A percentile compares a stretch with the other conserved stretches of the same genome.
Evolutionary conservation across 2,888 invertebrate species (phyloP).

Genomic region (Drosophila engyochracea): DNA sequence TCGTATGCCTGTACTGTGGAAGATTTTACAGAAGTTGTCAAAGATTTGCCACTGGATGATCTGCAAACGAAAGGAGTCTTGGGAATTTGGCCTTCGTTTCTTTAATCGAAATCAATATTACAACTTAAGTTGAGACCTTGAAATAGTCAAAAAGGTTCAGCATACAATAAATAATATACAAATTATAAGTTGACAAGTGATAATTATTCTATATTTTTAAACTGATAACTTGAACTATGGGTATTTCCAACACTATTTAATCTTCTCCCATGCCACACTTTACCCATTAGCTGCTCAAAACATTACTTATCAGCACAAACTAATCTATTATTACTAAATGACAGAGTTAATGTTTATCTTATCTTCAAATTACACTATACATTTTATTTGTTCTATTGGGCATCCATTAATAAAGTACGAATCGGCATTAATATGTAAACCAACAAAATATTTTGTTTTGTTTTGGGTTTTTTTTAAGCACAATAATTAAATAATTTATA

Average conservation of each 20-base stretch:
- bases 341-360: slow-evolving; percentile 9
- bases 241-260: slow-evolving; percentile 31
- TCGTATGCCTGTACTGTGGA: slow-evolving; percentile 80
- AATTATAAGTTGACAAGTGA: slow-evolving; percentile 5
- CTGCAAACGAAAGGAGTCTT: slow-evolving; percentile 67
- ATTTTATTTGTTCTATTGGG: neutral
- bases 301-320: slow-evolving; percentile 25
- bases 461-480: neutral
- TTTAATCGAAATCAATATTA: slow-evolving; percentile 3
- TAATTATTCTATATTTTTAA: slow-evolving; percentile 10
- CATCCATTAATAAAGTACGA: neutral
- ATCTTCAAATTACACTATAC: slow-evolving; percentile 15
- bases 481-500: slow-evolving; percentile 24
- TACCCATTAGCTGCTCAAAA: slow-evolving; percentile 9
- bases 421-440: neutral
- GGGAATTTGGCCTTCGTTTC: slow-evolving; percentile 45
- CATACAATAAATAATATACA: slow-evolving; percentile 25
- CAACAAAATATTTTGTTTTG: neutral
- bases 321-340: neutral
- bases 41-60: slow-evolving; percentile 68
- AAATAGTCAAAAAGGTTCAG: slow-evolving; percentile 13
- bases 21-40: slow-evolving; percentile 70
- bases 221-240: slow-evolving; percentile 30
- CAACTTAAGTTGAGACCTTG: neutral
- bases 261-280: slow-evolving; percentile 55